phyloP scores from a whole-genome alignment of 2,888 invertebrate species.

The Idaea dimidiata region DNA sequence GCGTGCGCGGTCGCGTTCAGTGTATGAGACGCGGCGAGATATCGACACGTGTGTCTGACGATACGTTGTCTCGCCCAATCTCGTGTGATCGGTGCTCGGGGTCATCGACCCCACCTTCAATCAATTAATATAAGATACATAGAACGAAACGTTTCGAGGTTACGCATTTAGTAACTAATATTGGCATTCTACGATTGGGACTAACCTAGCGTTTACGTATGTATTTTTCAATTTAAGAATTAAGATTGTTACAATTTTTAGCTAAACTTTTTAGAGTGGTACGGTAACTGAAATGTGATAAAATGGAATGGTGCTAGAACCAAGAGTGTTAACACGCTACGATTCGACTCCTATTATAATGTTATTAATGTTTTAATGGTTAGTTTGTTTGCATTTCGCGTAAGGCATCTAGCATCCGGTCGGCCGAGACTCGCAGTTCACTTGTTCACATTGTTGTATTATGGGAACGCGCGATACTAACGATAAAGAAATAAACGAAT shows the following conservation, averaged over 20 bases:
- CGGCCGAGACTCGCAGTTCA: slow-evolving; percentile 28
- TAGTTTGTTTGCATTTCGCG: slow-evolving; percentile 74
- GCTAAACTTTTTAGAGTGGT: slow-evolving; percentile 81
- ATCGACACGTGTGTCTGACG: slow-evolving; percentile 24
- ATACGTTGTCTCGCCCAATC: slow-evolving; percentile 31
- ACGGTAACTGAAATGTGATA: slow-evolving; percentile 82
- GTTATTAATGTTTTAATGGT: slow-evolving; percentile 74
- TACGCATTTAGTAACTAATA: slow-evolving; percentile 79
- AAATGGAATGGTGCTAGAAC: slow-evolving; percentile 82
- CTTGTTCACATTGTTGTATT: no score
- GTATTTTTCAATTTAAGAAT: slow-evolving; percentile 77
- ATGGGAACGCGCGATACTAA: not conserved
- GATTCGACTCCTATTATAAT: slow-evolving; percentile 80
- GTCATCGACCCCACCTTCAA: slow-evolving; percentile 68
- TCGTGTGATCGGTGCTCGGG: slow-evolving; percentile 65
- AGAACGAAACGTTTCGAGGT: slow-evolving; percentile 70
- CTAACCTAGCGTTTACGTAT: slow-evolving; percentile 81
- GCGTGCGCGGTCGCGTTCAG: slow-evolving; percentile 28
- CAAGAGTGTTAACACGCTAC: slow-evolving; percentile 80
- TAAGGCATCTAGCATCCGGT: slow-evolving; percentile 78
- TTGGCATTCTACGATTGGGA: slow-evolving; percentile 82
- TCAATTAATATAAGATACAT: slow-evolving; percentile 64
- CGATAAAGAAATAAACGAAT: not conserved
- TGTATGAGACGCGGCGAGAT: slow-evolving; percentile 1
- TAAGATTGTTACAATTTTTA: slow-evolving; percentile 81